Evolutionary conservation across 2,113 vertebrate genomes (phyloP).

Genomic region (Hylia prasina): DNA sequence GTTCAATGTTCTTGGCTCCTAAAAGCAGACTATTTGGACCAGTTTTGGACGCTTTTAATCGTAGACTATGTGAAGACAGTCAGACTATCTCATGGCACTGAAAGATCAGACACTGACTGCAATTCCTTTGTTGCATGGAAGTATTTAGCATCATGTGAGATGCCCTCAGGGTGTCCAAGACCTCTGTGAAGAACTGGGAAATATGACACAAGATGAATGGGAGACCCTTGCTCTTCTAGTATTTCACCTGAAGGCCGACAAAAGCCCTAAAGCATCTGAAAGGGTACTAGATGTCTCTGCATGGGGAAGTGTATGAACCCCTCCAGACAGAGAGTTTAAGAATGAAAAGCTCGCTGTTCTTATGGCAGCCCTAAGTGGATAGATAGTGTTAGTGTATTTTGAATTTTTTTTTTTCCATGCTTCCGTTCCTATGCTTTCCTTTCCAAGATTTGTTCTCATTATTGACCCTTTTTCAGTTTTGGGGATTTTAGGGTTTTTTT

Average conservation of each 20-base stretch:
- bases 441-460: not conserved
- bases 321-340: not conserved
- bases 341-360: fast-evolving
- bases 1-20: not conserved
- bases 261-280: not conserved
- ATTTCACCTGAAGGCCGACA: not conserved
- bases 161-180: not conserved
- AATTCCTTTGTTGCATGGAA: not conserved
- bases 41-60: not conserved
- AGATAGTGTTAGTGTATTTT: not conserved
- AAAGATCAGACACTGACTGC: not conserved
- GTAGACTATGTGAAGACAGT: fast-evolving
- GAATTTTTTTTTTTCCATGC: fast-evolving
- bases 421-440: not conserved
- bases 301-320: not conserved
- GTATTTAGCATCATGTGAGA: not conserved
- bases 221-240: not conserved
- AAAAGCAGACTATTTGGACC: not conserved
- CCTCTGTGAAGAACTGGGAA: not conserved
- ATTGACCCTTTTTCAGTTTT: not conserved
- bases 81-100: not conserved
- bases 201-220: not conserved
- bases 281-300: not conserved
- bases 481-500: not conserved
- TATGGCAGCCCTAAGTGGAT: not conserved